phyloP scores from a whole-genome alignment of 2,888 invertebrate species.

The Cheilosia urbana region DNA sequence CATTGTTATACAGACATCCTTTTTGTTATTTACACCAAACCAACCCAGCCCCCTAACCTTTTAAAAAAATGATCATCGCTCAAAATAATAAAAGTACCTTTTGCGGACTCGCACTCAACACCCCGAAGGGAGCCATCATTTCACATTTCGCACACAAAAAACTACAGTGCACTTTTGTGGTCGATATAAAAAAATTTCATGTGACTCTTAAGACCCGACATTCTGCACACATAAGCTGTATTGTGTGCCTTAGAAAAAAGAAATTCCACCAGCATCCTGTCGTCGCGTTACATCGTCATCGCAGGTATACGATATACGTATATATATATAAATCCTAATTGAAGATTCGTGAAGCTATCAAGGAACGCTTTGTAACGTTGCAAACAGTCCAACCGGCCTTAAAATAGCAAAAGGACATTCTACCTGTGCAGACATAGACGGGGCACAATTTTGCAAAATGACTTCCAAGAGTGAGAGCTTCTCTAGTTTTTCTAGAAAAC shows the following conservation, averaged over 20 bases:
- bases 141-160: conserved; percentile 66
- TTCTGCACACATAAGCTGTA: conserved; percentile 50
- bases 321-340: conserved; percentile 60
- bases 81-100: conserved; percentile 40
- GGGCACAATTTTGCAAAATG: conserved; percentile 61
- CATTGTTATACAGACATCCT: no score
- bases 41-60: not conserved
- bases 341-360: conserved; percentile 63
- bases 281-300: conserved; percentile 3
- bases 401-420: conserved; percentile 15
- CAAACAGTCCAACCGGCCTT: conserved; percentile 50
- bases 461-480: conserved; percentile 50
- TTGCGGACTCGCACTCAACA: conserved; percentile 54
- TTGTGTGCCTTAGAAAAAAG: conserved; percentile 16
- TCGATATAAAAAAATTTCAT: conserved; percentile 70
- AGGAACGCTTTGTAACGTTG: conserved; percentile 52
- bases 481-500: conserved; percentile 17
- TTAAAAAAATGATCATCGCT: not conserved
- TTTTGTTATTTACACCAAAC: no score
- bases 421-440: not conserved
- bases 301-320: conserved; percentile 3
- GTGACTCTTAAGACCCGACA: conserved; percentile 70
- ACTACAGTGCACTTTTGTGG: conserved; percentile 73
- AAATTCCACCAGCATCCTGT: not conserved
- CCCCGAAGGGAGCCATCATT: conserved; percentile 67